Percentiles rank a stretch among this genome's conserved stretches.
phyloP scores from a whole-genome alignment of 2,113 vertebrate genomes.

The Mus spicilegus region DNA sequence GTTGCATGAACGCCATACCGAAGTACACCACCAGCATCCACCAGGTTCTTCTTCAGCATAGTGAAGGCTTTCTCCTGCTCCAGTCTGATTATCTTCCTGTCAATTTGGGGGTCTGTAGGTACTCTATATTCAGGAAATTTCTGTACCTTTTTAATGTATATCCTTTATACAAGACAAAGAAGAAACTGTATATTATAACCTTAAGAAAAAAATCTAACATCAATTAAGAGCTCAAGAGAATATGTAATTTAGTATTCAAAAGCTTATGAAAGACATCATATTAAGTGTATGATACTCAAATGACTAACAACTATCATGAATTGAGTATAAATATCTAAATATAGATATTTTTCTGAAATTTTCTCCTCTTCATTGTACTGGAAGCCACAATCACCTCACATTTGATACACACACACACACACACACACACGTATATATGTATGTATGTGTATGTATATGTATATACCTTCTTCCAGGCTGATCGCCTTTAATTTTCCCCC shows the following conservation, averaged over 20 bases:
- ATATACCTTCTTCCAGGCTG: neutral
- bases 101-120: constrained; percentile 91
- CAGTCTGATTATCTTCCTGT: constrained; percentile 92
- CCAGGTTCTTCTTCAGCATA: constrained; percentile 90
- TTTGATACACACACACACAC: too few relatives aligned
- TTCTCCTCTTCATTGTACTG: constrained; percentile 26
- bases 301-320: constrained; percentile 59
- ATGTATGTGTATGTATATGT: too few relatives aligned
- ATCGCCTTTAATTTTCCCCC: neutral
- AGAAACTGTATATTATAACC: constrained; percentile 47
- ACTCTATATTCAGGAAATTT: constrained; percentile 92
- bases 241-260: constrained; percentile 46
- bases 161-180: constrained; percentile 84
- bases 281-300: constrained; percentile 1
- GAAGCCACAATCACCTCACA: constrained; percentile 12
- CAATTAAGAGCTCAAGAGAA: constrained; percentile 60
- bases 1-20: constrained; percentile 84
- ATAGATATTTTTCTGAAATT: constrained; percentile 30
- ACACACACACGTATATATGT: too few relatives aligned
- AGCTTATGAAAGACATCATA: constrained; percentile 44
- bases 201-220: constrained; percentile 48
- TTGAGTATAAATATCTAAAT: constrained; percentile 60
- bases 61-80: constrained; percentile 93
- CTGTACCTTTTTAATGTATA: constrained; percentile 93
- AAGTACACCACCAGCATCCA: constrained; percentile 89